phyloP scores from a whole-genome alignment of 2,888 invertebrate genomes.

The Drosophila mimetica region DNA sequence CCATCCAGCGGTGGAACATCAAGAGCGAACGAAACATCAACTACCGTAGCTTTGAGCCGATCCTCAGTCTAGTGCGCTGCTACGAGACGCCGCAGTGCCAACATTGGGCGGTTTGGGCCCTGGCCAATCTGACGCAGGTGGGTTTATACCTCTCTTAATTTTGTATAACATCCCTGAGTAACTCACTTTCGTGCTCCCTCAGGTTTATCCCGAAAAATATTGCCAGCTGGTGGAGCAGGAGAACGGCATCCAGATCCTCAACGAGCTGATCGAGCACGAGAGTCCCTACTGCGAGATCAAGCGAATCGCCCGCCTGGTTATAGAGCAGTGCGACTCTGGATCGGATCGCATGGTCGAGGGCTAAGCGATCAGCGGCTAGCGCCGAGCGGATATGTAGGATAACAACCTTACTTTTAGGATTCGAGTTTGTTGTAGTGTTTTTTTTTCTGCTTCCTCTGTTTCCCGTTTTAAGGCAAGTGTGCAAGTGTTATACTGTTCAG shows the following conservation, averaged over 20 bases:
- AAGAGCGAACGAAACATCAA: constrained; percentile 96
- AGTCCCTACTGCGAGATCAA: constrained; percentile 88
- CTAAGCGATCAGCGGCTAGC: constrained; percentile 54
- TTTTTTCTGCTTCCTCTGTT: constrained; percentile 24
- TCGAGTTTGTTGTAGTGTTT: constrained; percentile 70
- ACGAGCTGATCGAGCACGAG: constrained; percentile 87
- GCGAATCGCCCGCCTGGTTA: constrained; percentile 88
- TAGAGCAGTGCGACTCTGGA: constrained; percentile 87
- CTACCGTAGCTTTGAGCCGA: constrained; percentile 97
- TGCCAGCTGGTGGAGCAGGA: constrained; percentile 94
- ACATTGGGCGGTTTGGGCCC: constrained; percentile 98
- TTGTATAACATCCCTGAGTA: background rate
- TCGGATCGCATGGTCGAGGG: constrained; percentile 81
- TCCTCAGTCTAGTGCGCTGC: constrained; percentile 92
- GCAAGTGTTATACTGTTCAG: constrained; percentile 65
- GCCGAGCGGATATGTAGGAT: constrained; percentile 33
- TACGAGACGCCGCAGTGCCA: constrained; percentile 96
- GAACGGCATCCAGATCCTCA: constrained; percentile 91
- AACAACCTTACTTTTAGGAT: constrained; percentile 38
- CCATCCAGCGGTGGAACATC: constrained; percentile 95
- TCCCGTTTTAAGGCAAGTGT: constrained; percentile 55
- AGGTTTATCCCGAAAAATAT: constrained; percentile 93
- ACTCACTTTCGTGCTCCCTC: background rate
- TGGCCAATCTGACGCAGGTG: constrained; percentile 94
- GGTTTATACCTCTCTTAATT: background rate